phyloP scores from a whole-genome alignment of 1,140 invertebrate genomes.

The Solenopsis invicta region DNA sequence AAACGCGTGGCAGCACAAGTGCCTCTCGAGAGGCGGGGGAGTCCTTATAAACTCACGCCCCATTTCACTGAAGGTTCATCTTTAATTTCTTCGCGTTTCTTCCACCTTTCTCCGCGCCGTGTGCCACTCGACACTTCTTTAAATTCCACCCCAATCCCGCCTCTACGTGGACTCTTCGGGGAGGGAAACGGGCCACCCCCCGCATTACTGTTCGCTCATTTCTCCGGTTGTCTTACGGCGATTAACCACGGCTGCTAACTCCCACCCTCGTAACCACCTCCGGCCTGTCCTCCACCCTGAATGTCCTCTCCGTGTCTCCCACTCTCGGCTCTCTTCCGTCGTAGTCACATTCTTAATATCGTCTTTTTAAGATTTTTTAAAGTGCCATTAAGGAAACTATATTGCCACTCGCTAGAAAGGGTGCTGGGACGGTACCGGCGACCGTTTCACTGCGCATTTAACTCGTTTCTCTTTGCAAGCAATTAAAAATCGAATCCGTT shows the following conservation, averaged over 20 bases:
- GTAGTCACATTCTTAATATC: constrained; percentile 87
- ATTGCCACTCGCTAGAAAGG: constrained; percentile 82
- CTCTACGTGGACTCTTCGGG: constrained; percentile 67
- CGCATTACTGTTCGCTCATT: constrained; percentile 86
- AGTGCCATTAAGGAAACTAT: constrained; percentile 87
- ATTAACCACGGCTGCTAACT: constrained; percentile 85
- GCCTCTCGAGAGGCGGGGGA: constrained; percentile 69
- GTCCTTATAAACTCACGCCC: constrained; percentile 86
- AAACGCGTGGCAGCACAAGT: constrained; percentile 64
- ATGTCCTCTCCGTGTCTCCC: constrained; percentile 65
- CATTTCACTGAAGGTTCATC: constrained; percentile 87
- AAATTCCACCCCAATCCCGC: constrained; percentile 81
- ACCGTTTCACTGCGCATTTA: constrained; percentile 36
- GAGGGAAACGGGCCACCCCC: constrained; percentile 75
- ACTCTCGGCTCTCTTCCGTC: constrained; percentile 68
- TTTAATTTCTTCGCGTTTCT: constrained; percentile 87
- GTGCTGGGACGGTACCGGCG: constrained; percentile 10
- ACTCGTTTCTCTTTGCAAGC: constrained; percentile 22
- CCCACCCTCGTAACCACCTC: constrained; percentile 74
- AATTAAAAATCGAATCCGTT: constrained; percentile 28
- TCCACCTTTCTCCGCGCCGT: constrained; percentile 52
- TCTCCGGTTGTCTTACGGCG: constrained; percentile 87
- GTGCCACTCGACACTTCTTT: constrained; percentile 86
- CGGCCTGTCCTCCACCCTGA: constrained; percentile 61
- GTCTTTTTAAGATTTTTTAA: constrained; percentile 87